Evolutionary conservation across 2,797 vertebrate genomes (phyloP).

Genomic region (Rhynchotus rufescens): DNA sequence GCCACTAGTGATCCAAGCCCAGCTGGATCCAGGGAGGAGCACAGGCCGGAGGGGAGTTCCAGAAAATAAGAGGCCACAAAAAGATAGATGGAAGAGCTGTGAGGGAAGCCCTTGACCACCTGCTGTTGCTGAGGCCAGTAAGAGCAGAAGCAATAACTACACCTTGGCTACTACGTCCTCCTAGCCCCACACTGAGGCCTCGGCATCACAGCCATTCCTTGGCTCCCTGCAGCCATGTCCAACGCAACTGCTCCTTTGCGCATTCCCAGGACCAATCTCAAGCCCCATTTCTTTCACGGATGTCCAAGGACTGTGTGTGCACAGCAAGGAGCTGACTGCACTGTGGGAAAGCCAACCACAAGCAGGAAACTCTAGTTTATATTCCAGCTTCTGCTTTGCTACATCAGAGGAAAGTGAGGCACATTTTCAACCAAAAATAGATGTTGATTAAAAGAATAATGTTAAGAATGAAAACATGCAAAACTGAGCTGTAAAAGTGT

Average conservation of each 20-base stretch:
- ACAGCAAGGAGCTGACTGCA: not conserved
- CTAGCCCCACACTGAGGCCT: not conserved
- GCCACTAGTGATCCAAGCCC: not conserved
- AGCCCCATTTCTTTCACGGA: not conserved
- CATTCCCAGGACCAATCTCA: not conserved
- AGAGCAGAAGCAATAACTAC: not conserved
- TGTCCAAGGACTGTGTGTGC: not conserved
- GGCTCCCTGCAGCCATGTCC: not conserved
- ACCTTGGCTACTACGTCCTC: not conserved
- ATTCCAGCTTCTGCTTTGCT: not conserved
- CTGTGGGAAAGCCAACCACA: not conserved
- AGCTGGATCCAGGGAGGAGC: not conserved
- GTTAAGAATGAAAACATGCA: not conserved
- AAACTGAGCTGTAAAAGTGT: not conserved
- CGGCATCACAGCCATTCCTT: accelerated
- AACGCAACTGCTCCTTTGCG: not conserved
- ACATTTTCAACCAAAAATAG: not conserved
- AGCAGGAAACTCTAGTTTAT: not conserved
- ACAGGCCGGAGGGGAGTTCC: not conserved
- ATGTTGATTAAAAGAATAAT: not conserved
- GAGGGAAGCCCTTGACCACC: not conserved
- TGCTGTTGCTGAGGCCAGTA: not conserved
- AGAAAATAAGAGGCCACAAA: not conserved
- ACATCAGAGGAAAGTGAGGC: not conserved
- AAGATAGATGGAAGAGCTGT: not conserved